Percentiles rank a stretch among this genome's conserved stretches.
Evolutionary conservation across 1,140 invertebrate species (phyloP).

Genomic region (Sycophaga agraensis): DNA sequence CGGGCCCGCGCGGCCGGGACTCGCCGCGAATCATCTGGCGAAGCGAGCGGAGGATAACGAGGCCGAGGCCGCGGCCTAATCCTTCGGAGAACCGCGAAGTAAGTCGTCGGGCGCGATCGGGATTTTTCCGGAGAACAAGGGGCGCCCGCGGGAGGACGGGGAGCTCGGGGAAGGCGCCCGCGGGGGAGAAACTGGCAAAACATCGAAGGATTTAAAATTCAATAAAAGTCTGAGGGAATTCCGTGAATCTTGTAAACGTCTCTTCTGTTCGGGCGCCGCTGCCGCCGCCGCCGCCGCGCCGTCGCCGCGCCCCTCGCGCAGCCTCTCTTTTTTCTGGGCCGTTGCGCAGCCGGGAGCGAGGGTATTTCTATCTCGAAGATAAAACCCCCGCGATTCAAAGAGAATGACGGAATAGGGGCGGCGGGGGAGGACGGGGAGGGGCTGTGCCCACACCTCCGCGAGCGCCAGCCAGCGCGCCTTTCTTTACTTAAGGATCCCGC

Average conservation of each 20-base stretch:
- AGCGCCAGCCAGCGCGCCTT: not conserved
- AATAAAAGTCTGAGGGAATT: conserved; percentile 32
- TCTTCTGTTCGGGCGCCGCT: not conserved
- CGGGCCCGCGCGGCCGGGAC: too few species aligned
- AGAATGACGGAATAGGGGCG: conserved; percentile 24
- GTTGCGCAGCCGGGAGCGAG: not conserved
- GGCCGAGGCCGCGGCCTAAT: too few species aligned
- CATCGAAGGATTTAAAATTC: conserved; percentile 32
- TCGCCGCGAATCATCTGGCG: too few species aligned
- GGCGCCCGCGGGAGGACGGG: too few species aligned
- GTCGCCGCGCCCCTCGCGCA: not conserved
- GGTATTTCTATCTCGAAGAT: conserved; percentile 24
- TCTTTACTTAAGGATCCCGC: conserved; percentile 17
- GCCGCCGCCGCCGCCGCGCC: too few species aligned
- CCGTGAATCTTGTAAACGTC: conserved; percentile 31
- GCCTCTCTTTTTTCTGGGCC: conserved; percentile 24
- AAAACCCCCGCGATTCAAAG: conserved; percentile 27
- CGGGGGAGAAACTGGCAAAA: conserved; percentile 16
- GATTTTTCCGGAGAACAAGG: too few species aligned
- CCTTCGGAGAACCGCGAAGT: too few species aligned
- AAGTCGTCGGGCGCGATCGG: too few species aligned
- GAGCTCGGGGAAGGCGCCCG: too few species aligned
- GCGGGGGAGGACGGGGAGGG: too few species aligned
- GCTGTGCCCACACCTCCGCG: not conserved
- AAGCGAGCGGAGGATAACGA: too few species aligned